Conservation (phyloP, 2,888 invertebrate genomes). For the Synergus itoensis region DNA sequence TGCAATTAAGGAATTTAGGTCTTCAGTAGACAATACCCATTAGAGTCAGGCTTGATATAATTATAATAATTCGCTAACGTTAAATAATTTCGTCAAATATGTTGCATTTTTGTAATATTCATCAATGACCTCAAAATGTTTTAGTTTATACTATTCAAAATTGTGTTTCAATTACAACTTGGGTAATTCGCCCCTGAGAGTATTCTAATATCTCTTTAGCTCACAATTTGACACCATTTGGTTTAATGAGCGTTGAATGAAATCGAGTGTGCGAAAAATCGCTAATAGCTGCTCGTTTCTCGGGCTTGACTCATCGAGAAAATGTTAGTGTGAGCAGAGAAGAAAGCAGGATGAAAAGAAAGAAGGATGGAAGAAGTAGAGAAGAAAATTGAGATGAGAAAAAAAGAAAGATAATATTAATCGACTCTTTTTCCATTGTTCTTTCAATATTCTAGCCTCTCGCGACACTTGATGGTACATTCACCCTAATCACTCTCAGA, state of each 20-base stretch:
- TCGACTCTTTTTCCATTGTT: constrained; percentile 21
- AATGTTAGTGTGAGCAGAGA: constrained; percentile 18
- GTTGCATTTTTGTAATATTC: neutral
- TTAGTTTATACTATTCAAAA: too few relatives aligned
- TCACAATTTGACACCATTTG: neutral
- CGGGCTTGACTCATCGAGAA: constrained; percentile 31
- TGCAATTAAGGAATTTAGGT: neutral
- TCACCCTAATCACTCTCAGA: constrained; percentile 17
- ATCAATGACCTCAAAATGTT: neutral
- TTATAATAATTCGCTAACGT: neutral
- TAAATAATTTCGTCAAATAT: neutral
- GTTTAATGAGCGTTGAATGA: constrained; percentile 31
- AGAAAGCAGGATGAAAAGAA: constrained; percentile 8
- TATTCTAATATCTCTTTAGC: neutral
- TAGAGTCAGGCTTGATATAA: neutral
- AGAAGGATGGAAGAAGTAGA: neutral
- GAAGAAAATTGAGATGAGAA: neutral
- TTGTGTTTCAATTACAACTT: too few relatives aligned
- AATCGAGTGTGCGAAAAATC: constrained; percentile 33
- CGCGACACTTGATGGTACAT: constrained; percentile 15
- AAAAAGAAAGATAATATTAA: neutral
- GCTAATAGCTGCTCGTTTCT: constrained; percentile 34
- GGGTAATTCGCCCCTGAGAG: neutral
- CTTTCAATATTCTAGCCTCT: constrained; percentile 11
- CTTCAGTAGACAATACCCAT: neutral